Evolutionary conservation across 2,888 invertebrate genomes (phyloP).

Genomic region (Formica aserva): DNA sequence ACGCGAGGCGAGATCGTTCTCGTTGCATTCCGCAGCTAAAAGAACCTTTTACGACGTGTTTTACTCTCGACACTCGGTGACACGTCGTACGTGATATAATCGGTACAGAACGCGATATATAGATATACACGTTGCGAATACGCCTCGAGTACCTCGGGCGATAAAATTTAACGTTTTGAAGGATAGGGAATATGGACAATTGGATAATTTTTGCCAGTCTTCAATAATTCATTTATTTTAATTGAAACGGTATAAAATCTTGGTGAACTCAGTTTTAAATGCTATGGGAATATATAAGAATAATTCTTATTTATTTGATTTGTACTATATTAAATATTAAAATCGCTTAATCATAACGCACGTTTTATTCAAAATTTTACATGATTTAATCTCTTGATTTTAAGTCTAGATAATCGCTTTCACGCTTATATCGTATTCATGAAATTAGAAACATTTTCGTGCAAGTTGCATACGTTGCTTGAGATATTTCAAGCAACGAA

Average conservation of each 20-base stretch:
- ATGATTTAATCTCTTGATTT: not conserved
- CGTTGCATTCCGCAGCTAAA: not conserved
- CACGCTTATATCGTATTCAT: not conserved
- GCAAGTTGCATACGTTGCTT: not conserved
- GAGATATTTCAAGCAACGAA: conserved; percentile 14
- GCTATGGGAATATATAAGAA: not conserved
- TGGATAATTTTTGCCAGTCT: not conserved
- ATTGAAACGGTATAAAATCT: not conserved
- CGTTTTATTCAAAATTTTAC: not conserved
- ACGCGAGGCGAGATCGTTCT: not conserved
- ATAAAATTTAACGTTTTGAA: not conserved
- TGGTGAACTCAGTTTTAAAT: not conserved
- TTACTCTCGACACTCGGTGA: not conserved
- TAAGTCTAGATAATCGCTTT: not conserved
- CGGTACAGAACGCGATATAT: not conserved
- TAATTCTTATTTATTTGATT: not conserved
- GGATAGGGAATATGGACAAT: not conserved
- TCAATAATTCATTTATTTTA: not conserved
- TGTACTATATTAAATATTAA: not conserved
- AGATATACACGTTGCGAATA: not conserved
- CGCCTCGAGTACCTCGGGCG: not conserved
- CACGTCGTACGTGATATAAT: not conserved
- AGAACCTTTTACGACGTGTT: conserved; percentile 17
- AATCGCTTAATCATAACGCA: not conserved
- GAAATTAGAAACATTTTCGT: not conserved